phyloP scores from a whole-genome alignment of 2,888 invertebrate species.

The Cryptophagus acutangulus region DNA sequence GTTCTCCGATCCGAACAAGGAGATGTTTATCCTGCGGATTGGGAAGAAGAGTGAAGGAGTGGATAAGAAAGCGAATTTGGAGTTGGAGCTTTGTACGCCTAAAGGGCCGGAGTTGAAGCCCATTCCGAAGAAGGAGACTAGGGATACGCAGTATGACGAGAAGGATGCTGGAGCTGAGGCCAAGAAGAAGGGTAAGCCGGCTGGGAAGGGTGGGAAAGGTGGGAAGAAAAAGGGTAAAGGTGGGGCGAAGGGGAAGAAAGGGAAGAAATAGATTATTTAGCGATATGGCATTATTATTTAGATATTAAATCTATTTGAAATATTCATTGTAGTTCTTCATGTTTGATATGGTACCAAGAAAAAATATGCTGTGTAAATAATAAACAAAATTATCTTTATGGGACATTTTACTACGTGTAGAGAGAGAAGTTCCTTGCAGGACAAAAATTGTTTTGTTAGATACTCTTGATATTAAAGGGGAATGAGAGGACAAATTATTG shows the following conservation, averaged over 20 bases:
- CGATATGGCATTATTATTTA: conserved; percentile 1
- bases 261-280: conserved; percentile 3
- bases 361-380: no score
- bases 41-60: conserved; percentile 70
- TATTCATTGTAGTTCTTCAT: no score
- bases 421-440: no score
- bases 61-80: conserved; percentile 63
- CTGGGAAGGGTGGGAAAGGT: conserved; percentile 23
- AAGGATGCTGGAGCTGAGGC: conserved; percentile 31
- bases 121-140: conserved; percentile 58
- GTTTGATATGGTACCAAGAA: no score
- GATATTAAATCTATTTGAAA: no score
- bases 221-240: conserved; percentile 22
- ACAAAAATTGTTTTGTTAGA: no score
- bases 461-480: no score
- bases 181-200: conserved; percentile 18
- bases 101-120: conserved; percentile 57
- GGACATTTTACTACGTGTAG: no score
- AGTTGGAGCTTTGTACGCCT: conserved; percentile 71
- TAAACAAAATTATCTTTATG: no score
- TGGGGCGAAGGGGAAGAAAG: conserved; percentile 13
- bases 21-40: conserved; percentile 56
- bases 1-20: conserved; percentile 59
- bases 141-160: conserved; percentile 65
- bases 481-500: no score